A percentile compares a stretch with the other conserved stretches of the same genome.
phyloP scores from a whole-genome alignment of 2,888 invertebrate genomes.

The Xanthorhoe designata region DNA sequence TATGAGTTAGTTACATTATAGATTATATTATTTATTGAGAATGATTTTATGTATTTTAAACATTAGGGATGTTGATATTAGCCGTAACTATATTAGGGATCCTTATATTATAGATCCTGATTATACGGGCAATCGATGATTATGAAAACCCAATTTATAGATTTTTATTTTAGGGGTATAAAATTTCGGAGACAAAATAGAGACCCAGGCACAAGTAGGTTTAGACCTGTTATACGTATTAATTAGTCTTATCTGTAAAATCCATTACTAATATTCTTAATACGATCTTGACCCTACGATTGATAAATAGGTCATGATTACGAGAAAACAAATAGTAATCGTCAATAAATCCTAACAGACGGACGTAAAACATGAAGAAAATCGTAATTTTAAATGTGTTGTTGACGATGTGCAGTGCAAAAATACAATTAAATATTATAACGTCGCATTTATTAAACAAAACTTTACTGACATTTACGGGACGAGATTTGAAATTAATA shows the following conservation, averaged over 20 bases:
- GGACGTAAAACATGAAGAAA: conserved; percentile 31
- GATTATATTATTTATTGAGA: too few relatives aligned
- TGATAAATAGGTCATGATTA: conserved; percentile 32
- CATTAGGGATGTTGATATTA: too few relatives aligned
- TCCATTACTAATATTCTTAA: not conserved
- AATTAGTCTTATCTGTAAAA: not conserved
- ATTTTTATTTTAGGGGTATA: too few relatives aligned
- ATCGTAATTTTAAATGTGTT: conserved; percentile 10
- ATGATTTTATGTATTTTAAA: too few relatives aligned
- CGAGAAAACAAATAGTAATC: conserved; percentile 5
- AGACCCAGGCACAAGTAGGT: too few relatives aligned
- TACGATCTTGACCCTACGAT: conserved; percentile 18
- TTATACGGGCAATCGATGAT: too few relatives aligned
- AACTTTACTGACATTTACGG: conserved; percentile 48
- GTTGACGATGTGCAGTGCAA: conserved; percentile 43
- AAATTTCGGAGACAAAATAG: too few relatives aligned
- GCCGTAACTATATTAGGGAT: too few relatives aligned
- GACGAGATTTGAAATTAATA: conserved; percentile 58
- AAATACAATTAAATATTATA: conserved; percentile 58
- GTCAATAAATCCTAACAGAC: not conserved
- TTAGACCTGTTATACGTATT: too few relatives aligned
- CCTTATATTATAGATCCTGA: too few relatives aligned
- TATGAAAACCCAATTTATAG: too few relatives aligned
- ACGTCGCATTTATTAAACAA: conserved; percentile 49
- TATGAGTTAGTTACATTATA: too few relatives aligned